Conservation (phyloP, 2,888 invertebrate species). For the Theretra japonica region DNA sequence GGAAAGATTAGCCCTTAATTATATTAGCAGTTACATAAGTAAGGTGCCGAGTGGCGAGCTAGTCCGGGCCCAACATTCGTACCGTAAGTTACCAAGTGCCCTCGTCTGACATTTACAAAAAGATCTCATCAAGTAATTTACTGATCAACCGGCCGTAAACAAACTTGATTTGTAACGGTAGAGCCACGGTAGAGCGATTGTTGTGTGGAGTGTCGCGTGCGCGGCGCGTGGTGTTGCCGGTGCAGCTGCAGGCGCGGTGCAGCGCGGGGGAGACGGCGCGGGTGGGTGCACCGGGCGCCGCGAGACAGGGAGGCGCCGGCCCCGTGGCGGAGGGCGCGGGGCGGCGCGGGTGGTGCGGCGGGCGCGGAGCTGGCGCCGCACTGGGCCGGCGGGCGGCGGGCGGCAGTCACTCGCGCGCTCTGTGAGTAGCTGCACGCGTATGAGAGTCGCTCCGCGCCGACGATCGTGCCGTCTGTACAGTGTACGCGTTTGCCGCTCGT, state of each 20-base stretch:
- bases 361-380: conserved; percentile 1
- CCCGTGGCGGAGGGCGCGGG: background rate
- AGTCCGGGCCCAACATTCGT: too few species aligned
- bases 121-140: too few species aligned
- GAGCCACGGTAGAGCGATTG: background rate
- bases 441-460: background rate
- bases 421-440: background rate
- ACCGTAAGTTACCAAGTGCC: too few species aligned
- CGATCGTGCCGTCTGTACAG: conserved; percentile 2
- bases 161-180: conserved; percentile 26
- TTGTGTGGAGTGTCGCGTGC: background rate
- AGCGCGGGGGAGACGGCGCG: background rate
- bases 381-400: conserved; percentile 20
- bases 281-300: background rate
- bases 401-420: conserved; percentile 28
- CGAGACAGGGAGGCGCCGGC: background rate
- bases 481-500: background rate
- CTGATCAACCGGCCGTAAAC: too few species aligned
- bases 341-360: conserved; percentile 16
- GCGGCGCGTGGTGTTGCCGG: background rate
- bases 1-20: too few species aligned
- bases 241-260: background rate
- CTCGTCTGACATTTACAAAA: too few species aligned
- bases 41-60: too few species aligned
- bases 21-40: too few species aligned